Evolutionary conservation across 2,888 invertebrate species (phyloP).

Genomic region (Calliopum simillimum): DNA sequence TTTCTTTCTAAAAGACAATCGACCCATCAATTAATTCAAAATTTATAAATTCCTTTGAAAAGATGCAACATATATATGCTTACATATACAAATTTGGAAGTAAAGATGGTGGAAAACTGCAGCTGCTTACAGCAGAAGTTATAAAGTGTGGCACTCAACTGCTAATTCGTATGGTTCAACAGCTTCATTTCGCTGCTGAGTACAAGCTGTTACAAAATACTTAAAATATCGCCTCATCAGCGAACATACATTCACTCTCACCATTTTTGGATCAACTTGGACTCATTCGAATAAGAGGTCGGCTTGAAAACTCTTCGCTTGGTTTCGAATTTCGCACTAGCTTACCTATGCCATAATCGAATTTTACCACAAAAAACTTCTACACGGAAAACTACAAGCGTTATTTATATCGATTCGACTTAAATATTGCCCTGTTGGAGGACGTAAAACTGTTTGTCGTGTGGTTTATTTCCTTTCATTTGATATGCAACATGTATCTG

Average conservation of each 20-base stretch:
- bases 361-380: constrained; percentile 28
- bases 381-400: constrained; percentile 25
- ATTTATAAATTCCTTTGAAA: constrained; percentile 5
- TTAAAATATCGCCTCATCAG: not conserved
- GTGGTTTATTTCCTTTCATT: too few species aligned
- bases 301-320: constrained; percentile 29
- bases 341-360: constrained; percentile 10
- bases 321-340: constrained; percentile 32
- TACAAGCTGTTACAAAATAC: not conserved
- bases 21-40: not conserved
- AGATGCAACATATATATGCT: not conserved
- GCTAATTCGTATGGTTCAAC: constrained; percentile 7
- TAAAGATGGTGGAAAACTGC: not conserved
- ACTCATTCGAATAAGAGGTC: constrained; percentile 34
- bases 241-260: not conserved
- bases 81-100: constrained; percentile 2
- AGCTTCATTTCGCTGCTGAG: not conserved
- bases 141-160: constrained; percentile 11
- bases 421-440: constrained; percentile 38
- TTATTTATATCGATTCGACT: constrained; percentile 20
- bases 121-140: not conserved
- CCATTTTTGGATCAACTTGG: constrained; percentile 29
- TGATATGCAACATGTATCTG: too few species aligned
- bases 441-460: constrained; percentile 6
- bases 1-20: not conserved